Evolutionary conservation across 1,140 invertebrate genomes (phyloP).

Genomic region (Procambarus clarkii): DNA sequence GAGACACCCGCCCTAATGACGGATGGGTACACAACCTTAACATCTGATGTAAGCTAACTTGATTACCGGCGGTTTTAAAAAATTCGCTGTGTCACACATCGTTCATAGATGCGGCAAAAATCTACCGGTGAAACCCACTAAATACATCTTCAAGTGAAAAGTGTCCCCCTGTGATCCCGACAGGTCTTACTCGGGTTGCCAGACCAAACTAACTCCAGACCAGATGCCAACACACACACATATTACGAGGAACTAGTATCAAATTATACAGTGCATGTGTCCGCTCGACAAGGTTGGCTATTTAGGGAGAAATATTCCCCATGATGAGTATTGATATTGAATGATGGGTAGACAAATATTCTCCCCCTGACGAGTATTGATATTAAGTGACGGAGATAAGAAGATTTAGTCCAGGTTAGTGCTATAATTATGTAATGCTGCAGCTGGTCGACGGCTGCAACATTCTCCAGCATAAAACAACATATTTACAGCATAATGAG

Average conservation of each 20-base stretch:
- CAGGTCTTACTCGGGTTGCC: too few species aligned
- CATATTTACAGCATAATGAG: not conserved
- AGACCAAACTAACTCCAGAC: not conserved
- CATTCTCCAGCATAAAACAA: not conserved
- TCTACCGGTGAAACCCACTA: too few species aligned
- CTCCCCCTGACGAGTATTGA: not conserved
- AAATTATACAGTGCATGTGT: not conserved
- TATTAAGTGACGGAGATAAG: not conserved
- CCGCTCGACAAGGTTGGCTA: not conserved
- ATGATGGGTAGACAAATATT: too few species aligned
- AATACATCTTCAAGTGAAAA: too few species aligned
- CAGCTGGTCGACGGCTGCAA: not conserved
- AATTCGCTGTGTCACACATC: too few species aligned
- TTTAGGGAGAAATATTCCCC: not conserved
- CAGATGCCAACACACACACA: not conserved
- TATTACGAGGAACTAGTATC: not conserved
- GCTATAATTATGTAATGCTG: not conserved
- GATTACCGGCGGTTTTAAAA: not conserved
- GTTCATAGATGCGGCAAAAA: too few species aligned
- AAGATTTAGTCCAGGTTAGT: not conserved
- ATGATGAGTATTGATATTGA: too few species aligned
- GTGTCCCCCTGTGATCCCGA: too few species aligned
- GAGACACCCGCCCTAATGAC: not conserved
- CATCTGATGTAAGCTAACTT: not conserved
- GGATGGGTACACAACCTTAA: not conserved